phyloP scores from a whole-genome alignment of 2,888 invertebrate species.

The Linnaemya tessellans region DNA sequence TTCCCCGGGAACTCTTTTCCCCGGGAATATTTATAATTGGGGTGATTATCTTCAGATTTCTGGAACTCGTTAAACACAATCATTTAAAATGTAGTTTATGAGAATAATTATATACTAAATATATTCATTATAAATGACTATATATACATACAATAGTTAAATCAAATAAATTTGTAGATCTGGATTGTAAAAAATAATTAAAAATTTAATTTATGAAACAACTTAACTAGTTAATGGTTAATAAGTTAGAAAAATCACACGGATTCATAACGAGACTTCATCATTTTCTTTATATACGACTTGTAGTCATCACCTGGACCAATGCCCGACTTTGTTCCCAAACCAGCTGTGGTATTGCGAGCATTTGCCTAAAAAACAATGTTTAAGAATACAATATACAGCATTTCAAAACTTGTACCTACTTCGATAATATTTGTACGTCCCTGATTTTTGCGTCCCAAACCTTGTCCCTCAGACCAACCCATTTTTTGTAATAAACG shows the following conservation, averaged over 20 bases:
- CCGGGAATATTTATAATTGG: too few relatives aligned
- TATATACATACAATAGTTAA: constrained; percentile 47
- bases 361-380: constrained; percentile 76
- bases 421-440: constrained; percentile 96
- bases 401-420: background rate
- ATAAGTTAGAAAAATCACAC: constrained; percentile 75
- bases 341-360: constrained; percentile 90
- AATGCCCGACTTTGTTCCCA: constrained; percentile 88
- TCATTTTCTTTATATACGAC: constrained; percentile 83
- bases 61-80: too few relatives aligned
- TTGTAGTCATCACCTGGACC: constrained; percentile 83
- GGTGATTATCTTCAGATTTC: too few relatives aligned
- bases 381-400: background rate
- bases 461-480: constrained; percentile 98
- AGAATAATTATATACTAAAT: constrained; percentile 36
- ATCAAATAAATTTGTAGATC: constrained; percentile 30
- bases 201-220: constrained; percentile 46
- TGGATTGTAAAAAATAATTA: constrained; percentile 30
- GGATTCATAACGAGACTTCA: constrained; percentile 83
- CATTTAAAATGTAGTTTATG: too few relatives aligned
- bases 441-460: constrained; percentile 97
- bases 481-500: constrained; percentile 99
- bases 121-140: constrained; percentile 48
- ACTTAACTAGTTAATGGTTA: constrained; percentile 14
- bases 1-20: too few relatives aligned